phyloP scores from a whole-genome alignment of 2,888 invertebrate species.

The Neoitamus cyanurus region DNA sequence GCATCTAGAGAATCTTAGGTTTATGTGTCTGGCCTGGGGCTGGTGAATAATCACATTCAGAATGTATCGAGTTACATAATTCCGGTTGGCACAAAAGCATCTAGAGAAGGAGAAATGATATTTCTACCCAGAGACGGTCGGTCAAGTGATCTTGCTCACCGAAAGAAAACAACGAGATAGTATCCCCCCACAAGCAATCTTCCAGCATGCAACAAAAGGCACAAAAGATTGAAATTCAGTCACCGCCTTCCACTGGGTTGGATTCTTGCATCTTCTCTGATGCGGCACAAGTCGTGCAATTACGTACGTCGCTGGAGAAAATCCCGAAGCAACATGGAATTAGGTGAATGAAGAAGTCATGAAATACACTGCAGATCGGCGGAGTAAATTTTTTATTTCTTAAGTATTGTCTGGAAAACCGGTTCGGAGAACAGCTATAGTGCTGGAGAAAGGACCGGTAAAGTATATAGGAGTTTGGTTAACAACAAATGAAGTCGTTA shows the following conservation, averaged over 20 bases:
- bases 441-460: background rate
- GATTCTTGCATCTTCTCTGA: background rate
- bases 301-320: background rate
- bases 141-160: background rate
- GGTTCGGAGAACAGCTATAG: background rate
- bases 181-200: background rate
- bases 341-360: background rate
- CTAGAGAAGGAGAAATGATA: background rate
- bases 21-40: background rate
- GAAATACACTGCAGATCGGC: background rate
- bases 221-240: background rate
- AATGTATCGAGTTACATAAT: background rate
- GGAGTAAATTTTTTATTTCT: background rate
- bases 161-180: background rate
- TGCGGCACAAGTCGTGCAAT: conserved; percentile 1
- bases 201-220: background rate
- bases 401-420: background rate
- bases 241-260: background rate
- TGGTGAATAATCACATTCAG: background rate
- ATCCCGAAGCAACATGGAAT: background rate
- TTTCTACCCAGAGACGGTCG: background rate
- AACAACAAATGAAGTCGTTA: background rate
- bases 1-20: background rate
- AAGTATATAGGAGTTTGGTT: background rate
- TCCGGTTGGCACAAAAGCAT: background rate